These are phyloP conservation scores for Drosophila punjabiensis DNA, from an alignment of 1,140 invertebrate species.

Conservation along the genomic window DNA sequence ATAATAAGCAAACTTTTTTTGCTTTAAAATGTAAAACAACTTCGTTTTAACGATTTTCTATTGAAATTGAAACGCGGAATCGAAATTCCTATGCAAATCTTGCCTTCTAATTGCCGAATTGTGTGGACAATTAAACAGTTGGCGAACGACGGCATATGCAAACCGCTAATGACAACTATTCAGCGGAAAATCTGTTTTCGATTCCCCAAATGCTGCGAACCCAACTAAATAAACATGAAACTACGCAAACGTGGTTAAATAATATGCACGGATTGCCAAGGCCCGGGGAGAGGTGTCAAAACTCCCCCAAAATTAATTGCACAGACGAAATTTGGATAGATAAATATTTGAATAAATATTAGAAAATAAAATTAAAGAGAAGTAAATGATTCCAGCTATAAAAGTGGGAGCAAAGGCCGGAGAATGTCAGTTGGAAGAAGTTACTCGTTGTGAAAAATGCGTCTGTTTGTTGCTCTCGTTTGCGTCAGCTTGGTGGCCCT, in stretches of 20 bases:
- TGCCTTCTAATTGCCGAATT: conserved; percentile 31
- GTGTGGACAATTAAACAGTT: conserved; percentile 43
- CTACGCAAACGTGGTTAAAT: conserved; percentile 38
- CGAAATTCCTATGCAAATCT: neutral
- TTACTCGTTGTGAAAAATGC: conserved; percentile 43
- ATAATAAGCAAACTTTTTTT: too few relatives aligned
- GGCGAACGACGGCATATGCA: conserved; percentile 11
- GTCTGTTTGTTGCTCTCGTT: conserved; percentile 48
- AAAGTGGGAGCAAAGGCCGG: conserved; percentile 10
- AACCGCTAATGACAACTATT: conserved; percentile 60
- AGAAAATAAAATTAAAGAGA: conserved; percentile 4
- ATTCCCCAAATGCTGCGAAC: conserved; percentile 2
- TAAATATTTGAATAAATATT: conserved; percentile 39
- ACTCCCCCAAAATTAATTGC: conserved; percentile 29
- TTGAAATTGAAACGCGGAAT: conserved; percentile 14
- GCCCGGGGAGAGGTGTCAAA: conserved; percentile 19
- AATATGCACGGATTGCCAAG: conserved; percentile 53
- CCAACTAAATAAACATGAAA: conserved; percentile 42
- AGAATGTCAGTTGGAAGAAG: conserved; percentile 38
- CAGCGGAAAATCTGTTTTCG: conserved; percentile 41
- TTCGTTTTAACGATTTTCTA: neutral
- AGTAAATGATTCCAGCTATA: conserved; percentile 26
- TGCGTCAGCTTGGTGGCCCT: conserved; percentile 33
- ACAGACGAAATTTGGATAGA: conserved; percentile 32
- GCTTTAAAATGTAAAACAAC: too few relatives aligned